These are phyloP conservation scores for Percopsis transmontana DNA, from an alignment of 2,113 vertebrate genomes.

Conservation along the genomic window DNA sequence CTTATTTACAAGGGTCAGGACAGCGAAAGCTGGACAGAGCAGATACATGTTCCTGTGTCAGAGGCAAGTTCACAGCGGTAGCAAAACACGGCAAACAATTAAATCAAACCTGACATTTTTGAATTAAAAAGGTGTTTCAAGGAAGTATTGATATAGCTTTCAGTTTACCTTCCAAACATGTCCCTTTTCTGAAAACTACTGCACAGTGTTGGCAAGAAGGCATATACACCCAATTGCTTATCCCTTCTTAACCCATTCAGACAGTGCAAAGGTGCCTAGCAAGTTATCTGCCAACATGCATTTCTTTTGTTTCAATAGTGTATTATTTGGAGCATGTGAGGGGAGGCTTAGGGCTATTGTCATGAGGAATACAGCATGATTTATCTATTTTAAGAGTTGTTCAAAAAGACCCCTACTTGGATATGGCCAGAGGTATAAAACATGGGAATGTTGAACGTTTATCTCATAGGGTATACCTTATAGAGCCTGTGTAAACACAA, in stretches of 20 bases:
- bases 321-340: too few species aligned
- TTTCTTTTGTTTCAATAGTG: slow-evolving; percentile 32
- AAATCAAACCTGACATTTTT: slow-evolving; percentile 9
- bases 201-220: neutral
- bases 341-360: too few species aligned
- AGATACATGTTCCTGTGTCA: slow-evolving; percentile 21
- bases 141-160: slow-evolving; percentile 36
- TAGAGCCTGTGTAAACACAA: too few species aligned
- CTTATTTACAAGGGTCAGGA: slow-evolving; percentile 65
- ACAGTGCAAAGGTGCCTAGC: slow-evolving; percentile 15
- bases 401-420: too few species aligned
- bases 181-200: slow-evolving; percentile 14
- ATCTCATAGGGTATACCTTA: too few species aligned
- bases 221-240: slow-evolving; percentile 16
- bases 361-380: too few species aligned
- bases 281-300: slow-evolving; percentile 12
- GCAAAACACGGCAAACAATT: slow-evolving; percentile 49
- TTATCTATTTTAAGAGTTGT: too few species aligned
- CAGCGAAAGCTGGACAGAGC: slow-evolving; percentile 13
- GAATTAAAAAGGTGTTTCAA: slow-evolving; percentile 1
- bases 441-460: too few species aligned
- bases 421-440: too few species aligned
- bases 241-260: neutral
- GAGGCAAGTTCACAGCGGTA: slow-evolving; percentile 50
- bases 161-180: slow-evolving; percentile 21